phyloP scores from a whole-genome alignment of 2,888 invertebrate species.

The Sphaeridia pumilis region DNA sequence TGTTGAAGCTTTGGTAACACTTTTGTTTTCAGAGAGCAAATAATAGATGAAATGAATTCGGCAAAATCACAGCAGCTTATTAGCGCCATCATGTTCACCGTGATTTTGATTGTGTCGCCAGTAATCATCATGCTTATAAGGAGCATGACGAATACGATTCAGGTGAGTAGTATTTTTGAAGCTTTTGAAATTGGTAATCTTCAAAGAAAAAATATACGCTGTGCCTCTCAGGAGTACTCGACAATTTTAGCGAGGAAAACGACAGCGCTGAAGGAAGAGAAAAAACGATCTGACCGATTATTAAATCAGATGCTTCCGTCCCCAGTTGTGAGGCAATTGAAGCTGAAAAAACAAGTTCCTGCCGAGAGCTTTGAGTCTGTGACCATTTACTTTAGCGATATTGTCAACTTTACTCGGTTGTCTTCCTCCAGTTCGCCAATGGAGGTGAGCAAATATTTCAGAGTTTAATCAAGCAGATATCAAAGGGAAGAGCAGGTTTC shows the following conservation, averaged over 20 bases:
- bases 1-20: too few relatives aligned
- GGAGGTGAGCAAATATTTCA: conserved; percentile 41
- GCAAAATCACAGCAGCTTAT: conserved; percentile 39
- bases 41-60: conserved; percentile 41
- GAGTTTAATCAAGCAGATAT: neutral
- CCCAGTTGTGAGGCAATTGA: conserved; percentile 46
- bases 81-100: conserved; percentile 43
- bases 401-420: conserved; percentile 56
- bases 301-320: conserved; percentile 50
- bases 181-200: neutral
- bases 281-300: conserved; percentile 49
- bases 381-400: conserved; percentile 57
- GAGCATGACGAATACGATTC: conserved; percentile 47
- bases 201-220: too few relatives aligned
- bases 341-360: conserved; percentile 44
- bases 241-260: conserved; percentile 40
- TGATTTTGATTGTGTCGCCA: conserved; percentile 46
- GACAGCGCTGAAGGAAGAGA: conserved; percentile 46
- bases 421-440: conserved; percentile 53
- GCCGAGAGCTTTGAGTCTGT: conserved; percentile 56
- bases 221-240: conserved; percentile 33
- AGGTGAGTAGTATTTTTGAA: conserved; percentile 40
- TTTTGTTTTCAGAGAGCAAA: conserved; percentile 43
- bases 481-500: too few relatives aligned
- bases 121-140: conserved; percentile 46